Evolutionary conservation across 1,140 invertebrate species (phyloP), one percentile per base, ranked within the genome.

Genomic region (Drosophila bocqueti): DNA sequence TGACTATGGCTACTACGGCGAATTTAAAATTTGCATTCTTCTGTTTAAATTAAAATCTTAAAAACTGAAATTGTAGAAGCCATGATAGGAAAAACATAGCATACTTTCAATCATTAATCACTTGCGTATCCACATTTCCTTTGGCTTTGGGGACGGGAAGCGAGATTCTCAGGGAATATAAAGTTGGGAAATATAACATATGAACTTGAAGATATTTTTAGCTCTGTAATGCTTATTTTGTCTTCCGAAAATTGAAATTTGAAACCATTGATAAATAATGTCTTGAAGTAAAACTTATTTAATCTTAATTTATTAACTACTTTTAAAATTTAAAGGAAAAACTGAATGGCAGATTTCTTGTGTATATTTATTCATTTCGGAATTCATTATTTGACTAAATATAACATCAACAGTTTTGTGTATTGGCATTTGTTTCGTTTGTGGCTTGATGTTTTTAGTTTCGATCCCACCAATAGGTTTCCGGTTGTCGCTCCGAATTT

Each of bases 381-480:
- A 87, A 89, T 87, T 82, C 77, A 81, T 87, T 75, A 67, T 87
- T 75, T 69, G 84, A 87, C 84, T 89, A 89, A 87, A 89, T 78
- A 87, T 87, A 87, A 87, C 84, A 87, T 87, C 83, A 89, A 89
- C 85, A 90, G 78, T 84, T 84, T 80, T 84, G 69, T 90, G 81
- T 89, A 81, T 72, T 90, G 83, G 81, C 69, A 90, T 69, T 90
- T 81, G 74, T 84, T 79, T 89, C 50, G 50, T 71, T 62, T 54
- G 47, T 31, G 16, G 15, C 47, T 29, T 50, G 47, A 50, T 73
- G 40, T 66, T 66, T 66, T 69, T 72, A 45, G 46, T 64, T 64
- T 46, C 46, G 46, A 55, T 62, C 47, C 59, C 61, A 74, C 67
- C 68, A 78, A 78, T 67, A 64, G 43, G 29, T 76, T 49, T 57